Evolutionary conservation across 2,113 vertebrate species (phyloP).

Genomic region (Synodontis membranacea): DNA sequence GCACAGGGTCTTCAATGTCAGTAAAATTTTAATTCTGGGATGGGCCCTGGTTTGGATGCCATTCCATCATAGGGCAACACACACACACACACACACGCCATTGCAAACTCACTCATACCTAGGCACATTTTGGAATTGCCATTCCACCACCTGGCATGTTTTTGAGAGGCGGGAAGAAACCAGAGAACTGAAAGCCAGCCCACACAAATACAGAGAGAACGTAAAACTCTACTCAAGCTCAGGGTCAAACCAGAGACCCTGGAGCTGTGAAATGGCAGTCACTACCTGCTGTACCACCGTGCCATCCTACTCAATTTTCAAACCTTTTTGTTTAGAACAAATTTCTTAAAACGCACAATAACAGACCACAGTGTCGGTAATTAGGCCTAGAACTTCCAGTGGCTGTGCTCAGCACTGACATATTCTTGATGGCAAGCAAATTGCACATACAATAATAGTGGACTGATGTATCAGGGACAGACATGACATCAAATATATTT

Average conservation of each 20-base stretch:
- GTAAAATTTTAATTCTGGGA: neutral
- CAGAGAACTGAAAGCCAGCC: neutral
- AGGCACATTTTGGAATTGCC: no score
- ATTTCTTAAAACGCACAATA: constrained; percentile 1
- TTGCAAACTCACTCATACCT: neutral
- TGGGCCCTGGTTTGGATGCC: neutral
- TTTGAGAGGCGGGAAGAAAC: neutral
- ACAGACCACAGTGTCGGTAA: neutral
- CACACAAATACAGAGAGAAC: neutral
- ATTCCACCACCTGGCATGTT: neutral
- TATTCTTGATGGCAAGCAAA: constrained; percentile 7
- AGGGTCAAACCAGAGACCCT: neutral
- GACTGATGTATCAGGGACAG: neutral
- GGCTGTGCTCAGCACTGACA: neutral
- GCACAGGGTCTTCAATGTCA: neutral
- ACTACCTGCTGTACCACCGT: neutral
- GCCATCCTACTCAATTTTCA: neutral
- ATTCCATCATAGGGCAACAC: neutral
- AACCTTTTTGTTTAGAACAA: neutral
- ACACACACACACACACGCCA: neutral
- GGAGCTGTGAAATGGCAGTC: neutral
- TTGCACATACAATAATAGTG: neutral
- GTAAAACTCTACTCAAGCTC: neutral
- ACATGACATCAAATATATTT: neutral
- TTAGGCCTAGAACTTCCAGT: neutral